phyloP scores from a whole-genome alignment of 92 coral and sea anemone genomes.

The Porites evermanni region DNA sequence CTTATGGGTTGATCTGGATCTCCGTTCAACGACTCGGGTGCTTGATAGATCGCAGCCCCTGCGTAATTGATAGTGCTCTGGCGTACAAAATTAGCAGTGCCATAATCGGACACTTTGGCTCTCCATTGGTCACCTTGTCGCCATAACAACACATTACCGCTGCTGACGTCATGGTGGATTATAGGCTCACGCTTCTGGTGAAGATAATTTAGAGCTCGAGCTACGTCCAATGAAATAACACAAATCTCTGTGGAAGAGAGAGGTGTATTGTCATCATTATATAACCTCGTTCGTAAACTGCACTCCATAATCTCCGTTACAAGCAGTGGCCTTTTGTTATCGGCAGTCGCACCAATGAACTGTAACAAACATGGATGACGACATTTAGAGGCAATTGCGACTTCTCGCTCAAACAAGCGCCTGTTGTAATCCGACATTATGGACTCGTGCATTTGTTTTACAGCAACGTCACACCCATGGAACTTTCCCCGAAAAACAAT shows the following conservation, averaged over 20 bases:
- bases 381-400: constrained; percentile 81
- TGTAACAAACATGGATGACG: constrained; percentile 87
- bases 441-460: constrained; percentile 73
- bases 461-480: constrained; percentile 76
- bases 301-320: constrained; percentile 76
- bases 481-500: constrained; percentile 64
- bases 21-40: constrained; percentile 66
- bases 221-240: constrained; percentile 64
- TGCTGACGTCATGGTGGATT: constrained; percentile 84
- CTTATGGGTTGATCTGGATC: neutral
- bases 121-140: too few relatives aligned
- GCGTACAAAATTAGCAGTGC: constrained; percentile 85
- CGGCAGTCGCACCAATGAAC: constrained; percentile 87
- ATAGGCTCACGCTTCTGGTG: constrained; percentile 75
- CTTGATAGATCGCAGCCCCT: constrained; percentile 77
- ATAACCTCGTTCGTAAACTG: constrained; percentile 48
- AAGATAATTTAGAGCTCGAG: constrained; percentile 79
- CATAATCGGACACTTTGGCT: constrained; percentile 65
- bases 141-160: constrained; percentile 85
- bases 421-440: constrained; percentile 63
- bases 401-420: constrained; percentile 75
- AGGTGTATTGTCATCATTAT: constrained; percentile 30
- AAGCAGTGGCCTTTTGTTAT: constrained; percentile 59
- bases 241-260: constrained; percentile 46
- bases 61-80: constrained; percentile 65